Evolutionary conservation across 2,113 vertebrate genomes (phyloP).

Genomic region (Myrmophylax atrothorax): DNA sequence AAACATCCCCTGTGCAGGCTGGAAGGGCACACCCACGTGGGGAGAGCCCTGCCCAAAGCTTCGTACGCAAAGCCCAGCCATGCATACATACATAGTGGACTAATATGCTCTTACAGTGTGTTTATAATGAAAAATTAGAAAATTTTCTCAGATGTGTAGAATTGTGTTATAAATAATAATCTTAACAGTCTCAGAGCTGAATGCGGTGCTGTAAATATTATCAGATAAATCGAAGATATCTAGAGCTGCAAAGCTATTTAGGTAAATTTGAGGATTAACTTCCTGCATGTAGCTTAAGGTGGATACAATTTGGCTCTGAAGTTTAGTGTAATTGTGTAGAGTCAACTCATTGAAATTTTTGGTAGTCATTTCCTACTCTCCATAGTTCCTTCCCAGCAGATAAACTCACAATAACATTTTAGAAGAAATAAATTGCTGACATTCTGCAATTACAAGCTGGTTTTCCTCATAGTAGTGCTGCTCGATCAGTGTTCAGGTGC

Average conservation of each 20-base stretch:
- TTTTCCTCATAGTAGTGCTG: neutral
- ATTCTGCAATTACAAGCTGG: neutral
- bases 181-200: neutral
- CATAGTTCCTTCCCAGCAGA: neutral
- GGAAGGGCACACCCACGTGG: too few relatives aligned
- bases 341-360: neutral
- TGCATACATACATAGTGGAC: neutral
- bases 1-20: too few relatives aligned
- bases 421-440: neutral
- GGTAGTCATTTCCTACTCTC: neutral
- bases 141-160: neutral
- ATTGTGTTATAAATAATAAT: neutral
- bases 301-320: neutral
- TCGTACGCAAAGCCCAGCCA: too few relatives aligned
- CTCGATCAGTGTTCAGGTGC: neutral
- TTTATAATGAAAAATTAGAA: neutral
- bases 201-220: neutral
- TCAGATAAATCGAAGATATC: neutral
- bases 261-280: neutral
- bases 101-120: neutral
- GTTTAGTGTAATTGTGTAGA: neutral
- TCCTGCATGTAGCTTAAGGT: neutral
- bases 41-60: too few relatives aligned
- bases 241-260: neutral
- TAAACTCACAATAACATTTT: neutral